Percentiles rank a stretch among this genome's conserved stretches.
phyloP scores from a whole-genome alignment of 2,888 invertebrate genomes.

The Aradus depressus region DNA sequence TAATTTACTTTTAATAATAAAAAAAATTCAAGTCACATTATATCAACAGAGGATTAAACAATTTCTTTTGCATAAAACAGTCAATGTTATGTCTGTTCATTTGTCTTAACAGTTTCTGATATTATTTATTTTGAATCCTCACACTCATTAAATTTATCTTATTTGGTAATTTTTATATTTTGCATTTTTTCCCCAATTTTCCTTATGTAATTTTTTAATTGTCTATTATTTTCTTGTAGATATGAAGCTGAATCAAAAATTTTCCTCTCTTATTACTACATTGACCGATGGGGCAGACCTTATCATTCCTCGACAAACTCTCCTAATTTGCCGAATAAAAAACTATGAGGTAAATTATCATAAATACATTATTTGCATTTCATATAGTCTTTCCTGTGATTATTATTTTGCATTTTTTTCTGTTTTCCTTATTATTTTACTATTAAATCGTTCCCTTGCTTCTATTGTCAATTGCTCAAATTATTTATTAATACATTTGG shows the following conservation, averaged over 20 bases:
- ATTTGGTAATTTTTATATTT: too few relatives aligned
- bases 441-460: slow-evolving; percentile 15
- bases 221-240: slow-evolving; percentile 35
- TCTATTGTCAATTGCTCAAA: slow-evolving; percentile 14
- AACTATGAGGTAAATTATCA: slow-evolving; percentile 43
- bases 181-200: neutral
- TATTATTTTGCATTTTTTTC: slow-evolving; percentile 1
- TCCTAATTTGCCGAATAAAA: slow-evolving; percentile 47
- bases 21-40: too few relatives aligned
- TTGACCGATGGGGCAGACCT: slow-evolving; percentile 32
- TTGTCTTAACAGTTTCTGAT: too few relatives aligned
- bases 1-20: neutral
- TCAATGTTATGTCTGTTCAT: too few relatives aligned
- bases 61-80: too few relatives aligned
- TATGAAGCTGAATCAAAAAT: slow-evolving; percentile 40
- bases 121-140: too few relatives aligned
- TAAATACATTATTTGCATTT: neutral
- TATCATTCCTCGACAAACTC: slow-evolving; percentile 52
- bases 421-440: neutral
- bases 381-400: slow-evolving; percentile 10
- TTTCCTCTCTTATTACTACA: slow-evolving; percentile 34
- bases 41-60: too few relatives aligned
- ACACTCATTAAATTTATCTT: too few relatives aligned
- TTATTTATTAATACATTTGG: slow-evolving; percentile 8
- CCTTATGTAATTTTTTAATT: slow-evolving; percentile 5